Conservation (phyloP, 1,140 invertebrate species). For the Drosophila eugracilis region DNA sequence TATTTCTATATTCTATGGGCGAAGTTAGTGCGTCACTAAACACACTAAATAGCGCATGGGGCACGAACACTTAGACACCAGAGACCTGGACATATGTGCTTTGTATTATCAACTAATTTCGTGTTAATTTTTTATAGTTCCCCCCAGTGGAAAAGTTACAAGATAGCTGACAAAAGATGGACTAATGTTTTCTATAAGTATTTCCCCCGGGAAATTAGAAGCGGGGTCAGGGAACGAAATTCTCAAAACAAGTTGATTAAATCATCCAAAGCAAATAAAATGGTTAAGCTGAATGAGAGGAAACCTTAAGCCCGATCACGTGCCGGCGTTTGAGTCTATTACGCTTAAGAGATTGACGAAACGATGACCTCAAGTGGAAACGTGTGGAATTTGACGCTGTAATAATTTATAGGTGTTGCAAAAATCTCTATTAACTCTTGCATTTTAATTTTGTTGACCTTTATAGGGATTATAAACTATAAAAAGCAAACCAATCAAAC, state of each 20-base stretch:
- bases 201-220: conserved; percentile 8
- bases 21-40: conserved; percentile 32
- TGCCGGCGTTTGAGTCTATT: conserved; percentile 1
- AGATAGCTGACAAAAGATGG: conserved; percentile 13
- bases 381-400: conserved; percentile 1
- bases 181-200: neutral
- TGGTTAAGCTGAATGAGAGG: conserved; percentile 26
- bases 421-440: too few relatives aligned
- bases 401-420: neutral
- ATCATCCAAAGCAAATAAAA: conserved; percentile 55
- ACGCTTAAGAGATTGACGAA: neutral
- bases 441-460: too few relatives aligned
- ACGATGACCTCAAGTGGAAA: conserved; percentile 4
- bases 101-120: conserved; percentile 53
- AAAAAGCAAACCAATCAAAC: neutral
- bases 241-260: conserved; percentile 60
- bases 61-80: conserved; percentile 16
- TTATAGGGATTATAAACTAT: neutral
- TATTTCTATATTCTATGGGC: neutral
- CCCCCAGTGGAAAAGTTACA: conserved; percentile 46
- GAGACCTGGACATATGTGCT: conserved; percentile 4
- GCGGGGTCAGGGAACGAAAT: neutral
- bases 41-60: conserved; percentile 15
- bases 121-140: conserved; percentile 47
- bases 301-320: neutral